A percentile compares a stretch with the other conserved stretches of the same genome.
phyloP scores from a whole-genome alignment of 2,113 vertebrate genomes.

The Melanocharis versteri region DNA sequence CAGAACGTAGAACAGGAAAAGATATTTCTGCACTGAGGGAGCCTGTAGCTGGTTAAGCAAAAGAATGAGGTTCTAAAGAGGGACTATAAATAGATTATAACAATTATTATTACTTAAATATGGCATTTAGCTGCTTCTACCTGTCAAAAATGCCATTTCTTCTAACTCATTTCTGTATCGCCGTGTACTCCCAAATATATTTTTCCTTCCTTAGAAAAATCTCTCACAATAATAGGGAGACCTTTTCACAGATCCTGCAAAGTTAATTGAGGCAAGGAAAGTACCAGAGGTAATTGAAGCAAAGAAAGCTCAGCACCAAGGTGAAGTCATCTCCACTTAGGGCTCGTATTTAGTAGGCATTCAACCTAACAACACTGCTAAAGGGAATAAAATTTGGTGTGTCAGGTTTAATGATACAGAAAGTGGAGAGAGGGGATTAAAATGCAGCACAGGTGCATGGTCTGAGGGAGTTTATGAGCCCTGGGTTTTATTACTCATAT shows the following conservation, averaged over 20 bases:
- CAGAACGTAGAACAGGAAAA: neutral
- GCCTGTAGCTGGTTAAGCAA: neutral
- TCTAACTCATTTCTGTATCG: neutral
- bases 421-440: conserved; percentile 54
- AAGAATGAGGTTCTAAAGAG: neutral
- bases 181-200: neutral
- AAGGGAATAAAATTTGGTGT: conserved; percentile 68
- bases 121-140: neutral
- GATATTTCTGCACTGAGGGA: neutral
- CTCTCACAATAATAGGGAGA: conserved; percentile 33
- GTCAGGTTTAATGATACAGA: conserved; percentile 69
- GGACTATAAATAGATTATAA: neutral
- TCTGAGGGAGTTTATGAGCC: conserved; percentile 56
- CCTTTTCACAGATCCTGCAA: conserved; percentile 45
- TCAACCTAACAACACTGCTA: conserved; percentile 60
- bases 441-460: conserved; percentile 54
- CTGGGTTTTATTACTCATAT: conserved; percentile 53
- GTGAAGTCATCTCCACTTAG: conserved; percentile 69
- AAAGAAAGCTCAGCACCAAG: conserved; percentile 60
- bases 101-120: neutral
- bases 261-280: conserved; percentile 65
- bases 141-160: neutral
- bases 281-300: conserved; percentile 66
- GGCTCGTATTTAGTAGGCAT: conserved; percentile 68
- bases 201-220: conserved; percentile 24